Conservation (phyloP, 2,888 invertebrate species). For the Heteropelma amictum region DNA sequence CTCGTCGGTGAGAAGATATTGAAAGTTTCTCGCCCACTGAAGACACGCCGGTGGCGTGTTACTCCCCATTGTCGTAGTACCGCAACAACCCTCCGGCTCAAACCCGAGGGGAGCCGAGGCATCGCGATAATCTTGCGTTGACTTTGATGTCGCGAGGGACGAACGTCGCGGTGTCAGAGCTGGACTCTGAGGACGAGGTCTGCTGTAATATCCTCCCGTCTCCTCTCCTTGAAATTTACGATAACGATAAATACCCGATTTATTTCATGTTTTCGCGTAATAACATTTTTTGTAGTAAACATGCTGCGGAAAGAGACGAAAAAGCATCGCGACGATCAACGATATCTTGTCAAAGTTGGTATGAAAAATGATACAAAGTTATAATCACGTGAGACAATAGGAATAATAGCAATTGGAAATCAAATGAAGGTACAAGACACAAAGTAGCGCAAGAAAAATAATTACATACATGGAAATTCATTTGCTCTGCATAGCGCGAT, state of each 20-base stretch:
- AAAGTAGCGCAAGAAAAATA: neutral
- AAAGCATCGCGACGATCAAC: no score
- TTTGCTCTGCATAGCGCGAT: neutral
- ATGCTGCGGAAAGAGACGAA: no score
- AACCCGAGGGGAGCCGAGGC: slow-evolving; percentile 80
- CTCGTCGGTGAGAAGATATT: slow-evolving; percentile 89
- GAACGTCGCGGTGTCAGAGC: slow-evolving; percentile 77
- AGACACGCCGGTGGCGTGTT: slow-evolving; percentile 85
- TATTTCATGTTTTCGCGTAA: no score
- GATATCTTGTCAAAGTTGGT: no score
- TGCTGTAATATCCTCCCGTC: slow-evolving; percentile 73
- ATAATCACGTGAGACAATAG: no score
- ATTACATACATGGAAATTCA: neutral
- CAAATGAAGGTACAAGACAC: neutral
- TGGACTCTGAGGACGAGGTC: slow-evolving; percentile 75
- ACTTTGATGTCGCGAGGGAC: slow-evolving; percentile 71
- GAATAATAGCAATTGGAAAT: no score
- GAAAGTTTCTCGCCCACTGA: slow-evolving; percentile 93
- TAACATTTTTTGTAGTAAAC: no score
- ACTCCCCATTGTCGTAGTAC: slow-evolving; percentile 76
- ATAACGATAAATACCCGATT: neutral
- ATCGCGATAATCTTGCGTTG: slow-evolving; percentile 70
- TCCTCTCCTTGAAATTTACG: slow-evolving; percentile 73
- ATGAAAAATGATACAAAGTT: no score
- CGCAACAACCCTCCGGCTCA: slow-evolving; percentile 81